phyloP scores from a whole-genome alignment of 2,113 vertebrate species.

The Bujurquina vittata region DNA sequence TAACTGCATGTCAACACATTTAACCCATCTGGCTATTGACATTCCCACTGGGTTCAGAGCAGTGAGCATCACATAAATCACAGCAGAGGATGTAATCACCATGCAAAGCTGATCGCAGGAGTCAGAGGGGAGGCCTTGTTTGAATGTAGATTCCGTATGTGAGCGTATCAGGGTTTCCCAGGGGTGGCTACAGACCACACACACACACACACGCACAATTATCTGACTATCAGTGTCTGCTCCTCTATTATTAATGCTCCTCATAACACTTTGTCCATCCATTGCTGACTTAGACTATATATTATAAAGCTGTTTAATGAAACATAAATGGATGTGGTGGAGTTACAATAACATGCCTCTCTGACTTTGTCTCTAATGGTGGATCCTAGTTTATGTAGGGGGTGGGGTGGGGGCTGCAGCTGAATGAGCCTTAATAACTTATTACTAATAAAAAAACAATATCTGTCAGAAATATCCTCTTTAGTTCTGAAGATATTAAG shows the following conservation, averaged over 20 bases:
- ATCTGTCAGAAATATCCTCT: conserved; percentile 42
- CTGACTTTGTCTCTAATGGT: conserved; percentile 34
- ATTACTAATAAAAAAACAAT: conserved; percentile 48
- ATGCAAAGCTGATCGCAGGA: conserved; percentile 28
- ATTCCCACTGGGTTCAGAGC: conserved; percentile 23
- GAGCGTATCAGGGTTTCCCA: not conserved
- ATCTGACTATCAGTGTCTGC: conserved; percentile 9
- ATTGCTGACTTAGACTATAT: conserved; percentile 14
- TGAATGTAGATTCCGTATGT: not conserved
- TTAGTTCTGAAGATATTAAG: conserved; percentile 48
- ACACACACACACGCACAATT: not conserved
- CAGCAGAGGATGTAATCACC: conserved; percentile 26
- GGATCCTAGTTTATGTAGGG: conserved; percentile 14
- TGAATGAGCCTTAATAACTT: conserved; percentile 24
- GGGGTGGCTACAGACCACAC: not conserved
- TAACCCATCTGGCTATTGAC: conserved; percentile 17
- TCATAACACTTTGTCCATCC: conserved; percentile 57
- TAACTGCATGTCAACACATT: conserved; percentile 32
- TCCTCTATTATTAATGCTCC: conserved; percentile 62
- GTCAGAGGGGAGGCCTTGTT: conserved; percentile 24
- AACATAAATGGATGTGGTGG: conserved; percentile 61
- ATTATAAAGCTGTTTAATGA: conserved; percentile 74
- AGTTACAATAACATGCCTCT: conserved; percentile 62
- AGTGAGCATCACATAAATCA: conserved; percentile 18
- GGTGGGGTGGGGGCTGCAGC: conserved; percentile 2